A percentile compares a stretch with the other conserved stretches of the same genome.
Conservation (phyloP, 1,140 invertebrate species). For the Drosophila mayri region DNA sequence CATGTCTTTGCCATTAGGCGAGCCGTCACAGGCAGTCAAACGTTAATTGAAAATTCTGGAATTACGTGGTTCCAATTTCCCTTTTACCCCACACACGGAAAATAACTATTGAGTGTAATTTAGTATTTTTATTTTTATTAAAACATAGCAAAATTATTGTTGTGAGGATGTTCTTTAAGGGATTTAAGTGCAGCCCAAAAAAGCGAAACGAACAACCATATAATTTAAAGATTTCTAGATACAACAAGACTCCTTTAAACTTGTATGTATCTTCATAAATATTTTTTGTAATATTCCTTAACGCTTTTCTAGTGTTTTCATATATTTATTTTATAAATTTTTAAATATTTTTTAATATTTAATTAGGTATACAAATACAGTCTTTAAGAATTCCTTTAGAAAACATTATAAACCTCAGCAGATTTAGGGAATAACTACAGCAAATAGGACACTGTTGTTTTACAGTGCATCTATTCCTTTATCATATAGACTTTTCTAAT, state of each 20-base stretch:
- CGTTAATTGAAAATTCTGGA: constrained; percentile 76
- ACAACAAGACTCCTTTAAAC: too few relatives aligned
- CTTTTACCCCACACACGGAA: background rate
- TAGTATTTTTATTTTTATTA: background rate
- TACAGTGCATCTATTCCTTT: background rate
- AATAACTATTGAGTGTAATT: background rate
- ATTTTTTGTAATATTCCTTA: too few relatives aligned
- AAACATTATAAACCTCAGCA: too few relatives aligned
- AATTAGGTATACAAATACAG: too few relatives aligned
- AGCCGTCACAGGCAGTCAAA: constrained; percentile 67
- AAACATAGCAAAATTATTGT: accelerated
- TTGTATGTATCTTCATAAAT: too few relatives aligned
- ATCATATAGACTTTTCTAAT: background rate
- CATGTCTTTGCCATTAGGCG: constrained; percentile 74
- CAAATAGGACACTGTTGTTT: background rate
- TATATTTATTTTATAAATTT: too few relatives aligned
- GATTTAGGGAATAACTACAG: too few relatives aligned
- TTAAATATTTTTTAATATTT: background rate
- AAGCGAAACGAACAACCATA: too few relatives aligned
- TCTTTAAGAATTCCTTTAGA: too few relatives aligned
- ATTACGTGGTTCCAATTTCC: constrained; percentile 35
- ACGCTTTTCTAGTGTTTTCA: too few relatives aligned
- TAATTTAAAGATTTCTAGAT: background rate
- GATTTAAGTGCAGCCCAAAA: too few relatives aligned
- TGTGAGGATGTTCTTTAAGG: background rate